Evolutionary conservation across 2,113 vertebrate genomes (phyloP), one percentile per base, ranked within the genome.

Genomic region (Garra rufa): DNA sequence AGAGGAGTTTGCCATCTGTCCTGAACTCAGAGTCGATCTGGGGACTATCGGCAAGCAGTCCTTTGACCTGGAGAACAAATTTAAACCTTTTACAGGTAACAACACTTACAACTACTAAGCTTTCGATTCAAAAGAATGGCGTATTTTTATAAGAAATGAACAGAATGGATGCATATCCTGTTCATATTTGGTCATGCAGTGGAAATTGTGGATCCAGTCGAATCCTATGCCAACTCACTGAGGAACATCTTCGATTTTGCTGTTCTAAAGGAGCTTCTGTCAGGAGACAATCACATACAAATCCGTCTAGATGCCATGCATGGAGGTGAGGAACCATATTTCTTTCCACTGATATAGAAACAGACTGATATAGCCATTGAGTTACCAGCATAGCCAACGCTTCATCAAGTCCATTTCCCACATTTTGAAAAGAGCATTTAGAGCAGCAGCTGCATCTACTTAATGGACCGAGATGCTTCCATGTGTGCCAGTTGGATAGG

Each of bases 11-110:
- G 95, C 96, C 4, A 98, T 98, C 91, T 99, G 98, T 81, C 97
- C 98, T 0, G 97, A 97, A 59, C 94, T 99, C 83, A 92, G 92
- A 19, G 95, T 99, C 73, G 96, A 99, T 92, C 94, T 99, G 77
- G 89, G 93, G 17, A 96, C 95, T 6, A 93, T 97, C 83, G 97
- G 98, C 43, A 98, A 96, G 81, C 98, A 99, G 91, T 95, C 92
- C 30, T 99, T 99, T 91, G 97, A 99, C 91, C 88, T 99, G 92
- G 97, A 99, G 91, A 99, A 99, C 93, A 99, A 98, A 92, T 99
- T 99, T 90, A 99, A 99, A 87, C 98, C 98, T 8, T 99, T 99
- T 90, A 98, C 96, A 95, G 98, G 98, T 96, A 90, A 86, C 85
- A 13, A 6, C 67, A 73, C 63, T 11, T 21, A 6, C 6, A 24